A percentile compares a stretch with the other conserved stretches of the same genome.
Evolutionary conservation across 2,113 vertebrate species (phyloP).

Genomic region (Todiramphus saurophagus): DNA sequence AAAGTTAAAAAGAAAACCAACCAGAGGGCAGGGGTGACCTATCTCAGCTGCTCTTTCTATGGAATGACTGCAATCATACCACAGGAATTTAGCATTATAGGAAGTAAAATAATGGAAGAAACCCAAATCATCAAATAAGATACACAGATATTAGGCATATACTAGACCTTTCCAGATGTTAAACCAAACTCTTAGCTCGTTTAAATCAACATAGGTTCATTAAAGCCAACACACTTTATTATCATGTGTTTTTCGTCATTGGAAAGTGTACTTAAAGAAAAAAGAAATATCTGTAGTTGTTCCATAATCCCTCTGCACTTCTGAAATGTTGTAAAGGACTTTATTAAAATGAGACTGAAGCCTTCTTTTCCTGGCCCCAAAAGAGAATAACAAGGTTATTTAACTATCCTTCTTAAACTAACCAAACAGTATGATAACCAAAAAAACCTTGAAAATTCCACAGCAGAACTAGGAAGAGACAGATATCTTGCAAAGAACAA

Average conservation of each 20-base stretch:
- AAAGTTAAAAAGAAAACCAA: background rate
- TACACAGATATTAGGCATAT: background rate
- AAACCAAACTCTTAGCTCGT: background rate
- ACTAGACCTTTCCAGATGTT: background rate
- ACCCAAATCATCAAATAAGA: background rate
- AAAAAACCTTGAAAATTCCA: background rate
- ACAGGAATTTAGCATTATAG: background rate
- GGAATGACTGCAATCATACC: background rate
- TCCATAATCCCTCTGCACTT: background rate
- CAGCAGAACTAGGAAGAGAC: background rate
- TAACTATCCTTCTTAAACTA: background rate
- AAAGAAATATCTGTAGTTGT: background rate
- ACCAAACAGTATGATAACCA: background rate
- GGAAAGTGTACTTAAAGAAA: background rate
- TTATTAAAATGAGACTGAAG: background rate
- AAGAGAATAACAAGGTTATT: background rate
- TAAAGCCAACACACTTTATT: background rate
- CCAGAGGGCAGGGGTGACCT: background rate
- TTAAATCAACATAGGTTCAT: background rate
- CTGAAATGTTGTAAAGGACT: background rate
- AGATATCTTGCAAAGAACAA: background rate
- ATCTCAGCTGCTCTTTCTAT: background rate
- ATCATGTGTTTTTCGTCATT: background rate
- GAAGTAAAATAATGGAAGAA: background rate
- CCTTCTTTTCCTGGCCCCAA: background rate